Conservation (phyloP, 2,888 invertebrate species). For the Lochmaea capreae region DNA sequence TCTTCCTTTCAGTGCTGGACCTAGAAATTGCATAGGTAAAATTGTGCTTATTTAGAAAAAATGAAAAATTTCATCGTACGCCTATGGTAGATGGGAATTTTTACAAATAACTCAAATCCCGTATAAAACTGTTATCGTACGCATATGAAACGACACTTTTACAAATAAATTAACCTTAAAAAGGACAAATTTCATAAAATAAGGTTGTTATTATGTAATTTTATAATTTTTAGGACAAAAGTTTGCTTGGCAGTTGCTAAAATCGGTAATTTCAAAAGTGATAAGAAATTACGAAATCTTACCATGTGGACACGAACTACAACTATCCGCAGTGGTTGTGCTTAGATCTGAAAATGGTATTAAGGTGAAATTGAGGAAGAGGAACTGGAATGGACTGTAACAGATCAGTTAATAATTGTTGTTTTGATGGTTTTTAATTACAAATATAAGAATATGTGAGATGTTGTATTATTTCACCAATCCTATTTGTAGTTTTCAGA, state of each 20-base stretch:
- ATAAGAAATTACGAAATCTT: conserved; percentile 65
- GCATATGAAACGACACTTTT: no score
- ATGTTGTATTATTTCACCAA: neutral
- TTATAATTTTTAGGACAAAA: conserved; percentile 58
- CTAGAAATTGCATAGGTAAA: conserved; percentile 72
- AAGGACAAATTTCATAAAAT: no score
- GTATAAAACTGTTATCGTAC: no score
- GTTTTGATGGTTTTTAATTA: neutral
- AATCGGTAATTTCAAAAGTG: conserved; percentile 68
- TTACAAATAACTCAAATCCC: no score
- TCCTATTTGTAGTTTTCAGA: no score
- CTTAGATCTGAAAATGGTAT: conserved; percentile 47
- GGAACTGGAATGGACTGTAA: conserved; percentile 21
- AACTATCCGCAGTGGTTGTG: conserved; percentile 42
- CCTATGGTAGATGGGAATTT: no score
- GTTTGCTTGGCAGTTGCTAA: conserved; percentile 64
- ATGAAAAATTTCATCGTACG: neutral
- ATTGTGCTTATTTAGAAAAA: conserved; percentile 2
- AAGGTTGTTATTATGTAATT: no score
- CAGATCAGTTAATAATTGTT: neutral
- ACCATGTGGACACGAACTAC: conserved; percentile 39
- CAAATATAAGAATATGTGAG: neutral
- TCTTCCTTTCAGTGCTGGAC: conserved; percentile 74
- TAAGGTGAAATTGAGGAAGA: conserved; percentile 36
- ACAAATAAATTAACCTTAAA: no score